Base-by-base conservation (phyloP, 2,888 invertebrate genomes). In the Idaea straminata region DNA sequence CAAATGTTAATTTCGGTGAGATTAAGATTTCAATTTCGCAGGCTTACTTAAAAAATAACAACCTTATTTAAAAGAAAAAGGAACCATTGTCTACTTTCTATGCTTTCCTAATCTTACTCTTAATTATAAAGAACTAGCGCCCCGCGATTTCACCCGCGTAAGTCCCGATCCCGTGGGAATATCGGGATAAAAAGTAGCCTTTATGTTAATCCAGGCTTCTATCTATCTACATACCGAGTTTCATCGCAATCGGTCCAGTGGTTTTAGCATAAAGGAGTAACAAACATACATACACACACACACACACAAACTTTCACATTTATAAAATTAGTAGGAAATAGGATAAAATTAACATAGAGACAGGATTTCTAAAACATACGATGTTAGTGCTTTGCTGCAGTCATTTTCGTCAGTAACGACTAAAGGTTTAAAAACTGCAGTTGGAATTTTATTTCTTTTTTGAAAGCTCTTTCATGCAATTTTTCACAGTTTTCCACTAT, bases 371-470 rank as follows among this genome's bases (percentile, higher is more conserved):
- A 58, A 63, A 36, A 58, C 62, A 69, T 71, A 69, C 71, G 62
- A 66, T 65, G 65, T 63, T 67, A 74, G 68, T 68, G 71, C 65
- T 67, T 65, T 62, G 71, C 72, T 71, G 65, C 71, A 73, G 74
- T 72, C 72, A 71, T 74, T 73, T 75, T 72, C 68, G 64, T 13
- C 62, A 63, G 69, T 70, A 67, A 66, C 68, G 69, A 69, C 68
- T 58, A 60, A 59, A 64, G 62, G 64, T 63, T 73, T 73, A 74
- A 74, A 74, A 78, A 77, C 64, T 70, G 72, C 71, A 73, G 66
- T 69, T 76, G 75, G 75, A 72, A 72, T 73, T 77, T 77, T 77
- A 77, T 79, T 81, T 78, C 74, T 76, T 75, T 72, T 71, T 65
- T 59, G 72, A 76, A 69, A 73, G 66, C 67, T 66, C 66, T 74